These are phyloP conservation scores for Myotis findleyi DNA, from an alignment of 2,797 vertebrate genomes.

Conservation along the genomic window DNA sequence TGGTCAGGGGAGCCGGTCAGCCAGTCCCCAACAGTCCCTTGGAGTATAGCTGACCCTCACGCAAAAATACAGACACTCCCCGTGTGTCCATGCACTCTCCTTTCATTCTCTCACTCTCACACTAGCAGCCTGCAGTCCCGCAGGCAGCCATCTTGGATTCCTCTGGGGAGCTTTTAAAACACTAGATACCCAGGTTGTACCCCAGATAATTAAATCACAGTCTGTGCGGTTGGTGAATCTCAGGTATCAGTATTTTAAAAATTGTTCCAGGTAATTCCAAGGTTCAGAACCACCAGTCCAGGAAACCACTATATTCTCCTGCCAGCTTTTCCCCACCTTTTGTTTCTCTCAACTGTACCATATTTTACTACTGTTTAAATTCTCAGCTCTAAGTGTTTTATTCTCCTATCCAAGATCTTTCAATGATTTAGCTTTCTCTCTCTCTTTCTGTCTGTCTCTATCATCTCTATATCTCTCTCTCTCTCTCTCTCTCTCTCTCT, in stretches of 20 bases:
- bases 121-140: too few relatives aligned
- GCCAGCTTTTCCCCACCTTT: not conserved
- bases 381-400: not conserved
- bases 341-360: slow-evolving; percentile 1
- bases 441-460: too few relatives aligned
- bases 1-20: too few relatives aligned
- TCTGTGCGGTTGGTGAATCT: not conserved
- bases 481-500: not conserved
- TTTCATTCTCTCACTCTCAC: too few relatives aligned
- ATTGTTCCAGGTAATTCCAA: slow-evolving; percentile 10
- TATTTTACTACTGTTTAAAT: slow-evolving; percentile 19
- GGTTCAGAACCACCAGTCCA: too few relatives aligned
- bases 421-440: not conserved
- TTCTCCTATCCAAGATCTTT: slow-evolving; percentile 27
- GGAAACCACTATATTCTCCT: not conserved
- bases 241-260: slow-evolving; percentile 38
- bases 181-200: not conserved
- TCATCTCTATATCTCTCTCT: too few relatives aligned
- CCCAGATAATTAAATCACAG: not conserved
- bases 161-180: not conserved
- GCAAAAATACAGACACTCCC: too few relatives aligned
- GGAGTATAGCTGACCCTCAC: too few relatives aligned
- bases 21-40: too few relatives aligned
- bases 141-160: too few relatives aligned
- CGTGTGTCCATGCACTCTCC: too few relatives aligned